Evolutionary conservation across 2,888 invertebrate species (phyloP).

Genomic region (Plebejus anna): DNA sequence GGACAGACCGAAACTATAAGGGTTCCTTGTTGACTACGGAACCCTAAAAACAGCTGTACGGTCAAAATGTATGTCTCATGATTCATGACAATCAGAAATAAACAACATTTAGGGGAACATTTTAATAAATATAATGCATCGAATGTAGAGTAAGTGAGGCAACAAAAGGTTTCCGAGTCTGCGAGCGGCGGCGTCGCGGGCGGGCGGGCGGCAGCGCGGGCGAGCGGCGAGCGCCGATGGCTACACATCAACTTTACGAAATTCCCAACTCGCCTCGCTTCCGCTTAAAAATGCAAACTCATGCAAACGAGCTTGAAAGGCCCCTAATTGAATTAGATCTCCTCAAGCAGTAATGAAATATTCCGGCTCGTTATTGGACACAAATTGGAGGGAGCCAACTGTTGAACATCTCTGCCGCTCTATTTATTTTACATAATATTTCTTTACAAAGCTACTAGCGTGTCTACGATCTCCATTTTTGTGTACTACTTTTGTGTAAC

Average conservation of each 20-base stretch:
- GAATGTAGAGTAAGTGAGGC: not conserved
- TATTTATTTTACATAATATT: slow-evolving; percentile 21
- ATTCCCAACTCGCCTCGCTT: slow-evolving; percentile 56
- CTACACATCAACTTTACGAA: slow-evolving; percentile 47
- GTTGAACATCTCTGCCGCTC: slow-evolving; percentile 58
- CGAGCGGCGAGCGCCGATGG: slow-evolving; percentile 26
- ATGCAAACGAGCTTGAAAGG: slow-evolving; percentile 73
- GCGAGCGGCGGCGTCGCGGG: not conserved
- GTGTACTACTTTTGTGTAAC: not conserved
- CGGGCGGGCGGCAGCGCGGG: not conserved
- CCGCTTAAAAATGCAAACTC: slow-evolving; percentile 75
- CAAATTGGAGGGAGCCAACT: slow-evolving; percentile 63
- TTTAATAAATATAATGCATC: not conserved
- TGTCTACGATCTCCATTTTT: not conserved
- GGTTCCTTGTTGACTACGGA: too few relatives aligned
- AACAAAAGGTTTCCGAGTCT: slow-evolving; percentile 21
- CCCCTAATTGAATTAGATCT: slow-evolving; percentile 71
- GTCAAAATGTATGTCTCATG: not conserved
- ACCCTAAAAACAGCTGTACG: not conserved
- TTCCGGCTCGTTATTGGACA: slow-evolving; percentile 61
- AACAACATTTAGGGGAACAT: slow-evolving; percentile 10
- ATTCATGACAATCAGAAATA: not conserved
- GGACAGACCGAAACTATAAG: too few relatives aligned
- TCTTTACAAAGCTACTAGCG: not conserved
- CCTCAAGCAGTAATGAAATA: slow-evolving; percentile 65